Evolutionary conservation across 2,888 invertebrate species (phyloP).

Genomic region (Dromius quadrimaculatus): DNA sequence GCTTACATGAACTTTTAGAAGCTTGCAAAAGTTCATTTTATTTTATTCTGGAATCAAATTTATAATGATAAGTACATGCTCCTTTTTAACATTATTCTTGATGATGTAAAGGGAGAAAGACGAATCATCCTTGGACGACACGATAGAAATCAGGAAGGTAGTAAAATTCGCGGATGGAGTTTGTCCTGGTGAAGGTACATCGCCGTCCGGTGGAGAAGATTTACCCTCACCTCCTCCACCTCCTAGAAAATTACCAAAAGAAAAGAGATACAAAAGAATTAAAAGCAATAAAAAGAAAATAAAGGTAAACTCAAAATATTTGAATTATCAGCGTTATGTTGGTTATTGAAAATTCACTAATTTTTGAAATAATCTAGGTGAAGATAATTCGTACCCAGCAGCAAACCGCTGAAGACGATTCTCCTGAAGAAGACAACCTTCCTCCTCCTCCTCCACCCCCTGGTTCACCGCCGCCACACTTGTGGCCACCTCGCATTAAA

Average conservation of each 20-base stretch:
- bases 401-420: conserved; percentile 65
- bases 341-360: too few species aligned
- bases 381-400: conserved; percentile 66
- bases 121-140: conserved; percentile 35
- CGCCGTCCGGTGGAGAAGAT: conserved; percentile 72
- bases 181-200: conserved; percentile 72
- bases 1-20: too few species aligned
- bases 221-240: conserved; percentile 73
- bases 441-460: conserved; percentile 74
- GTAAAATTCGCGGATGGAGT: conserved; percentile 75
- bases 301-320: conserved; percentile 66
- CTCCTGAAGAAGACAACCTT: conserved; percentile 69
- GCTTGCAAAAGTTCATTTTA: too few species aligned
- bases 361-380: conserved; percentile 61
- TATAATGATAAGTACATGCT: neutral
- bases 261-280: conserved; percentile 67
- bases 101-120: conserved; percentile 51
- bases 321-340: too few species aligned
- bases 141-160: conserved; percentile 62
- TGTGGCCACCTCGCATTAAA: conserved; percentile 68
- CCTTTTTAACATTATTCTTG: too few species aligned
- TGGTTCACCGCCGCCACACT: conserved; percentile 71
- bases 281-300: conserved; percentile 70
- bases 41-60: too few species aligned
- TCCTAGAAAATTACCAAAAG: conserved; percentile 67